Percentiles rank a stretch among this genome's conserved stretches.
Evolutionary conservation across 2,797 vertebrate genomes (phyloP).

Genomic region (Lophius americanus): DNA sequence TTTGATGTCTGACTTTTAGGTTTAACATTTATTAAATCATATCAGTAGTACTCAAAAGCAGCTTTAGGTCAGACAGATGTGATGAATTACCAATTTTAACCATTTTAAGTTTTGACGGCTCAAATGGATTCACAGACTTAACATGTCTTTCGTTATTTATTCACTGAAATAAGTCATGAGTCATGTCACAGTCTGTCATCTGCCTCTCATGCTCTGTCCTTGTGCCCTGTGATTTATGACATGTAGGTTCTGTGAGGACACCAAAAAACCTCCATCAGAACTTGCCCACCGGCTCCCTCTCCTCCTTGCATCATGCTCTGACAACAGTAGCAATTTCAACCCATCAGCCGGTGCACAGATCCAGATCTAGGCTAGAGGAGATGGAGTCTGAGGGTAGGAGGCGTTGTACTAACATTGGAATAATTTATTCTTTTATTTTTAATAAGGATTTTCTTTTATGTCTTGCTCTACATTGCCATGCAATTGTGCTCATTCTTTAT

Average conservation of each 20-base stretch:
- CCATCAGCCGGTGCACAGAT: constrained; percentile 57
- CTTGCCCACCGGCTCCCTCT: constrained; percentile 46
- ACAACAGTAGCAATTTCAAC: constrained; percentile 65
- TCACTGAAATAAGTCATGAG: background rate
- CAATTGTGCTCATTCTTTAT: too few species aligned
- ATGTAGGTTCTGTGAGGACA: constrained; percentile 49
- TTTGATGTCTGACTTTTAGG: background rate
- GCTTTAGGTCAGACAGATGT: background rate
- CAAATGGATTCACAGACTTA: background rate
- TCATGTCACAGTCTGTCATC: background rate
- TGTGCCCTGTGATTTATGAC: constrained; percentile 20
- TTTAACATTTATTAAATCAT: background rate
- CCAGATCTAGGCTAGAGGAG: constrained; percentile 70
- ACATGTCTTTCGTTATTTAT: background rate
- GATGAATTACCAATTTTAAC: background rate
- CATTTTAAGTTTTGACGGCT: background rate
- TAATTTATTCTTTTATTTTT: background rate
- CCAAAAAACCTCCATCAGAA: constrained; percentile 31
- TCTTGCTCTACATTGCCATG: too few species aligned
- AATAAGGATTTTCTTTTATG: background rate
- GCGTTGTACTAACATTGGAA: background rate
- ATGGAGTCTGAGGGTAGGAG: constrained; percentile 78
- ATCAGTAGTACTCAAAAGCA: background rate
- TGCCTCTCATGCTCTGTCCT: background rate
- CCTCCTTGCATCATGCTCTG: constrained; percentile 51